A percentile compares a stretch with the other conserved stretches of the same genome.
Evolutionary conservation across 2,113 vertebrate genomes (phyloP).

Genomic region (Gallinago media): DNA sequence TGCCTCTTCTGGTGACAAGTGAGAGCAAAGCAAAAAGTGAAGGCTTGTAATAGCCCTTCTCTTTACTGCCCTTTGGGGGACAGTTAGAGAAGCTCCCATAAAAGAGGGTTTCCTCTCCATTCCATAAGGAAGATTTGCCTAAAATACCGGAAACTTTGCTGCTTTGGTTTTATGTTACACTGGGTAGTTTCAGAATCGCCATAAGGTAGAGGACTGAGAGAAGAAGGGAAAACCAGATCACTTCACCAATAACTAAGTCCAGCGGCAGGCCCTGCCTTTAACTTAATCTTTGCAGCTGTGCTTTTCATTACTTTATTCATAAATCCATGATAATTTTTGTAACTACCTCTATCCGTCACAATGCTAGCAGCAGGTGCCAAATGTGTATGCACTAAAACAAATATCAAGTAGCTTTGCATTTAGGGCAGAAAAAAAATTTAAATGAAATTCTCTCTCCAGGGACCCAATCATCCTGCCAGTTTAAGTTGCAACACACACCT

Average conservation of each 20-base stretch:
- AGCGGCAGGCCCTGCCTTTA: neutral
- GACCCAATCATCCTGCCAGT: neutral
- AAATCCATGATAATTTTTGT: neutral
- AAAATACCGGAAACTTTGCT: neutral
- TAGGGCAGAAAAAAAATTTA: neutral
- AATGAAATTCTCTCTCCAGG: neutral
- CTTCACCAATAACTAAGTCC: neutral
- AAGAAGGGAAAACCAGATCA: neutral
- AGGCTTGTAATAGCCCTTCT: neutral
- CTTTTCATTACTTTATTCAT: neutral
- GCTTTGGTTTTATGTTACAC: neutral
- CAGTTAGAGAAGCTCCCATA: neutral
- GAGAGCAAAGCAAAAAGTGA: neutral
- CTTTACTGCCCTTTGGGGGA: neutral
- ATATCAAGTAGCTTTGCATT: constrained; percentile 15
- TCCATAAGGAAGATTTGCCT: neutral
- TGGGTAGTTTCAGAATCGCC: neutral
- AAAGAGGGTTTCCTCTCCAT: neutral
- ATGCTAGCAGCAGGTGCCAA: constrained; percentile 21
- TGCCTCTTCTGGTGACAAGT: neutral
- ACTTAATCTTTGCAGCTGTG: neutral
- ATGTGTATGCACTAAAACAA: neutral
- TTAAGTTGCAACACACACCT: constrained; percentile 22
- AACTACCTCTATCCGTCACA: neutral
- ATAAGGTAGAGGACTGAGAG: neutral